Percentiles rank a stretch among this genome's conserved stretches.
These are phyloP conservation scores for Drosophila littoralis DNA, from an alignment of 1,140 invertebrate genomes.

Conservation along the genomic window DNA sequence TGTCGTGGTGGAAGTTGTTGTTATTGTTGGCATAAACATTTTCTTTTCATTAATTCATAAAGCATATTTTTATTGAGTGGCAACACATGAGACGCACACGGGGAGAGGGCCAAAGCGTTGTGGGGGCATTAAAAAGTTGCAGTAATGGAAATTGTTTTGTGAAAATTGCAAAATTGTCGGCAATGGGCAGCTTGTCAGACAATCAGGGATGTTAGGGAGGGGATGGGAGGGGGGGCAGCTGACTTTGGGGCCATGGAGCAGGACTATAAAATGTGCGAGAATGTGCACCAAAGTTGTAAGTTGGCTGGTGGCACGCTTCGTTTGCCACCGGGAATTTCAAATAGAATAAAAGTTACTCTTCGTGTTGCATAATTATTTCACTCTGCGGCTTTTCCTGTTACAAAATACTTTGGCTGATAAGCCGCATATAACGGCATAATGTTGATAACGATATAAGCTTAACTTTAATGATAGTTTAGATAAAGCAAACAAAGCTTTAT, in stretches of 20 bases:
- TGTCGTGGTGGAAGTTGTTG: constrained; percentile 11
- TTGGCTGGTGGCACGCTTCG: constrained; percentile 64
- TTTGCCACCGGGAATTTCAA: constrained; percentile 64
- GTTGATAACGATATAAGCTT: constrained; percentile 4
- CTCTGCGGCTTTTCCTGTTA: constrained; percentile 27
- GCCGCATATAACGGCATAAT: constrained; percentile 5
- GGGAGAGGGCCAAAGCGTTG: constrained; percentile 10
- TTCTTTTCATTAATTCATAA: constrained; percentile 82
- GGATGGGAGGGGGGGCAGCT: not conserved
- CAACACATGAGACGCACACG: constrained; percentile 57
- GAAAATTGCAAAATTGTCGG: constrained; percentile 64
- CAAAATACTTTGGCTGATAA: constrained; percentile 21
- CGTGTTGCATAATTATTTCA: constrained; percentile 68
- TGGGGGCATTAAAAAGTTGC: constrained; percentile 64
- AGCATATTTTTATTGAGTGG: constrained; percentile 82
- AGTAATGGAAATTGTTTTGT: constrained; percentile 80
- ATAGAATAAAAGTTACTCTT: constrained; percentile 69
- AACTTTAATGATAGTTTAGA: constrained; percentile 1
- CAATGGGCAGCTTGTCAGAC: constrained; percentile 44
- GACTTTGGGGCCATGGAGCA: not conserved
- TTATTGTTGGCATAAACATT: constrained; percentile 68
- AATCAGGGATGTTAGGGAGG: not conserved
- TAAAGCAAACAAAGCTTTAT: not conserved
- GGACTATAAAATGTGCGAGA: constrained; percentile 42
- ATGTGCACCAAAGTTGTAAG: constrained; percentile 59